These are phyloP conservation scores for Parambassis ranga DNA, from an alignment of 2,797 vertebrate genomes.

Conservation along the genomic window DNA sequence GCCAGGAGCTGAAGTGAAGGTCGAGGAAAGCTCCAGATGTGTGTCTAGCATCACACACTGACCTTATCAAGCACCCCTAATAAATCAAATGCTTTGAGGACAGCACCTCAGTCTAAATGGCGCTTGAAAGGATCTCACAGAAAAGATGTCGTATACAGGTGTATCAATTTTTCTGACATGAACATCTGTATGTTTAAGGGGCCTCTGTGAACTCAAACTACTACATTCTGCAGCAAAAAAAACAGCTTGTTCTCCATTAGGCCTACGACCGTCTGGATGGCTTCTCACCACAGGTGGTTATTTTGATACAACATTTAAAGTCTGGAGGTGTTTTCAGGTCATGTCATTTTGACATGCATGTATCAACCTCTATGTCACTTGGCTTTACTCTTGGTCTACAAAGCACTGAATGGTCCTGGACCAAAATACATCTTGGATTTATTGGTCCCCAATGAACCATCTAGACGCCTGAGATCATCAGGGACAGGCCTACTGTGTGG, in stretches of 20 bases:
- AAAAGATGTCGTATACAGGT: background rate
- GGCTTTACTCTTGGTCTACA: too few relatives aligned
- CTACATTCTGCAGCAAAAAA: background rate
- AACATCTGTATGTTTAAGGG: background rate
- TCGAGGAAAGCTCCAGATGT: constrained; percentile 44
- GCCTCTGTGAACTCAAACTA: background rate
- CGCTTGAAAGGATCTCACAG: constrained; percentile 17
- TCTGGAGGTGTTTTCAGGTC: background rate
- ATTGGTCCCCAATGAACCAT: too few relatives aligned
- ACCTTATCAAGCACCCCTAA: constrained; percentile 31
- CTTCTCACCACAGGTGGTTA: background rate
- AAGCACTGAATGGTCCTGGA: too few relatives aligned
- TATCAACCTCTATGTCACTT: background rate
- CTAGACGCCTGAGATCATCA: too few relatives aligned
- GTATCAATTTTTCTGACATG: constrained; percentile 22
- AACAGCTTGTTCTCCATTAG: constrained; percentile 3
- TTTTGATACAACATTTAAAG: background rate
- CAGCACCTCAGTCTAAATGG: background rate
- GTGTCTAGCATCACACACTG: constrained; percentile 6
- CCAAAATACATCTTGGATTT: too few relatives aligned
- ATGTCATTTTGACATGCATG: too few relatives aligned
- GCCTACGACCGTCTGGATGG: background rate
- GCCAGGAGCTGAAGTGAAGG: constrained; percentile 17
- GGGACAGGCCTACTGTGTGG: too few relatives aligned
- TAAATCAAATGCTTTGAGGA: constrained; percentile 36